A percentile compares a stretch with the other conserved stretches of the same genome.
These are phyloP conservation scores for Sakesphorus luctuosus DNA, from an alignment of 2,113 vertebrate species.

Conservation along the genomic window DNA sequence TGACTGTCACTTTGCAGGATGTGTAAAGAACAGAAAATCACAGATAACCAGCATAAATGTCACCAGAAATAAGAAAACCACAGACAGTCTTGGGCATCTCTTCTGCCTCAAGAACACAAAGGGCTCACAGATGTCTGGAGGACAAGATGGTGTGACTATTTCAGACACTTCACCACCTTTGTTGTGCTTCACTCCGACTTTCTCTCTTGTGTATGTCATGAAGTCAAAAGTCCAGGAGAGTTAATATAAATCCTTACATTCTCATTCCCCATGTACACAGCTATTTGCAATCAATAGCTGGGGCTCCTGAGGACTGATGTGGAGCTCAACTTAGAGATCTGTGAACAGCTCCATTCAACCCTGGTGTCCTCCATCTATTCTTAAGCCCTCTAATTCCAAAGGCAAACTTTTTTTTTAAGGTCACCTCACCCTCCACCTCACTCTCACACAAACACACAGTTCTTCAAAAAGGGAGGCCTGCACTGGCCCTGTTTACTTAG, in stretches of 20 bases:
- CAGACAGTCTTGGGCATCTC: not conserved
- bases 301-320: slow-evolving; percentile 22
- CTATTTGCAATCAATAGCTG: slow-evolving; percentile 51
- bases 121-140: not conserved
- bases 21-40: not conserved
- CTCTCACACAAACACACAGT: slow-evolving; percentile 35
- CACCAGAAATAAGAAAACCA: not conserved
- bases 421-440: slow-evolving; percentile 68
- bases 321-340: slow-evolving; percentile 20
- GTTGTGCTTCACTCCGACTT: not conserved
- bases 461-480: slow-evolving; percentile 78
- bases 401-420: slow-evolving; percentile 78
- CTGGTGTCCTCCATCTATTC: slow-evolving; percentile 74
- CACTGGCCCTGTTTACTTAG: slow-evolving; percentile 84
- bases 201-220: slow-evolving; percentile 47
- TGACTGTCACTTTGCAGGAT: not conserved
- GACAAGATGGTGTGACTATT: not conserved
- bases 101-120: not conserved
- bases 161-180: slow-evolving; percentile 5
- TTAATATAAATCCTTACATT: slow-evolving; percentile 77
- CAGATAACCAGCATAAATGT: not conserved
- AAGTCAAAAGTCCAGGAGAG: slow-evolving; percentile 66
- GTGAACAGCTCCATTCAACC: slow-evolving; percentile 68
- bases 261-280: slow-evolving; percentile 62
- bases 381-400: slow-evolving; percentile 81